These are phyloP conservation scores for Channallabes apus DNA, from an alignment of 2,797 vertebrate genomes.

Conservation along the genomic window DNA sequence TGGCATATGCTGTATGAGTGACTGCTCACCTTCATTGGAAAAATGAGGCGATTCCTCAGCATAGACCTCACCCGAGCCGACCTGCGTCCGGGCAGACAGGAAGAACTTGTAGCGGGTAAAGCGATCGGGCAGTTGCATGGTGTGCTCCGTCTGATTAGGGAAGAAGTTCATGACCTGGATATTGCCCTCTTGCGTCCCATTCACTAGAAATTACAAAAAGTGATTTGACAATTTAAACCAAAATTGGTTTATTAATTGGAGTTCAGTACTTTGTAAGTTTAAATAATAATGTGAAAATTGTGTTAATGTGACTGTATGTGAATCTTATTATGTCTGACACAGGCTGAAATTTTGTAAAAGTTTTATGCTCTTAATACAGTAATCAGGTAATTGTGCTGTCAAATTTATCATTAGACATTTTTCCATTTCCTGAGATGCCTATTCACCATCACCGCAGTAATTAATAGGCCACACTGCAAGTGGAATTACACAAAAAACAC, in stretches of 20 bases:
- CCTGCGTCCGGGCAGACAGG: constrained; percentile 86
- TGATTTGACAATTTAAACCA: background rate
- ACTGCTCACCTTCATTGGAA: constrained; percentile 86
- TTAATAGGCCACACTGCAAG: background rate
- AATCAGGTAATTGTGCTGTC: background rate
- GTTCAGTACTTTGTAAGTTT: background rate
- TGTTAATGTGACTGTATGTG: no score
- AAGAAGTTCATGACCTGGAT: constrained; percentile 76
- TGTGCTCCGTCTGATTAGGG: constrained; percentile 84
- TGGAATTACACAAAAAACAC: background rate
- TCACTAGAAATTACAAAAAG: constrained; percentile 75
- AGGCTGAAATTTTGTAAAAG: background rate
- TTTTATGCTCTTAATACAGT: background rate
- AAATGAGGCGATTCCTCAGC: constrained; percentile 82
- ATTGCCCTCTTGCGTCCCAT: constrained; percentile 78
- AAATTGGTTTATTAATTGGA: background rate
- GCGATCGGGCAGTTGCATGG: constrained; percentile 79
- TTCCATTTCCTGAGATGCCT: background rate
- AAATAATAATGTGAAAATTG: background rate
- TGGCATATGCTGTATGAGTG: background rate
- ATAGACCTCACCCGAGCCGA: constrained; percentile 81
- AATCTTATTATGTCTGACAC: background rate
- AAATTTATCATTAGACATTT: background rate
- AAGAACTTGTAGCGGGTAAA: constrained; percentile 84
- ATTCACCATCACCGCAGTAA: background rate